Evolutionary conservation across 2,797 vertebrate genomes (phyloP).

Genomic region (Pachyuromys duprasi): DNA sequence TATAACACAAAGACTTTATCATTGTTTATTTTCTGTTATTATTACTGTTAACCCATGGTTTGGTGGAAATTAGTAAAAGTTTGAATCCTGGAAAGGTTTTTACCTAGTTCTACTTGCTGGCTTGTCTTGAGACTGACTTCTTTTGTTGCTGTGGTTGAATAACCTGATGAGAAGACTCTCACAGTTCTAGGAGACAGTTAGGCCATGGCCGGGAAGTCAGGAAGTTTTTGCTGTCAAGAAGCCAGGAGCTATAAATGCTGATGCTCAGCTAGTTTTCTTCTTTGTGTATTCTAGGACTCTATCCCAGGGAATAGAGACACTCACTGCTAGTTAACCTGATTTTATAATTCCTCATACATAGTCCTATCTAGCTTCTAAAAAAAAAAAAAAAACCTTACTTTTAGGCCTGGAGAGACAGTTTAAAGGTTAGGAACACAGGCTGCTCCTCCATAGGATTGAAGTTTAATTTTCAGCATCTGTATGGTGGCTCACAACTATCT

Average conservation of each 20-base stretch:
- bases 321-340: neutral
- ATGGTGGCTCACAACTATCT: neutral
- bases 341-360: neutral
- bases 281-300: neutral
- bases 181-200: too few species aligned
- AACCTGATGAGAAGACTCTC: neutral
- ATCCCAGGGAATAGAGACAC: neutral
- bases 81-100: neutral
- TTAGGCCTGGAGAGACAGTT: neutral
- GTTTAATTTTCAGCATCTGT: neutral
- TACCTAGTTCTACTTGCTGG: neutral
- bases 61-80: neutral
- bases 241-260: neutral
- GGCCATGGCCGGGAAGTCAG: neutral
- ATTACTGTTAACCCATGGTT: neutral
- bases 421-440: neutral
- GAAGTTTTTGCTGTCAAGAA: neutral
- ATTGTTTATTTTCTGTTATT: neutral
- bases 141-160: neutral
- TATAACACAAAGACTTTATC: neutral
- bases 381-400: neutral
- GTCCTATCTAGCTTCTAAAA: neutral
- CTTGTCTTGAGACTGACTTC: neutral
- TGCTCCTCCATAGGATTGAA: neutral
- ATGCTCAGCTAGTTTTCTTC: neutral